phyloP scores from a whole-genome alignment of 2,113 vertebrate species.

The Salvator merianae region DNA sequence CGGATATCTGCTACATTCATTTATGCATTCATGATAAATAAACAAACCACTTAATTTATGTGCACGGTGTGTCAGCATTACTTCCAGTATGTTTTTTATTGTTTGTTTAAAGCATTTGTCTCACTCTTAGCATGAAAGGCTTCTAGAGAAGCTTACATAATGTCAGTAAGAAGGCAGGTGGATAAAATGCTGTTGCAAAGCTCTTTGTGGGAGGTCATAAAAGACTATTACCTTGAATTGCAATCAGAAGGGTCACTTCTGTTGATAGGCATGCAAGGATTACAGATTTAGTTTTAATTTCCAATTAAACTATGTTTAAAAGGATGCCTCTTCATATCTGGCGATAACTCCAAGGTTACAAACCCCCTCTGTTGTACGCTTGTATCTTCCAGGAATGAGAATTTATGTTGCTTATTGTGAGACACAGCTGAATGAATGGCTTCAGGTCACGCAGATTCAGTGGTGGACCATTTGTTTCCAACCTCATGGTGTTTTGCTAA shows the following conservation, averaged over 20 bases:
- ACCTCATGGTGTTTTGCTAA: accelerated
- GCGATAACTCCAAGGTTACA: conserved; percentile 3
- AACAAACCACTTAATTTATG: conserved; percentile 47
- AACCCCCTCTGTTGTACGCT: conserved; percentile 5
- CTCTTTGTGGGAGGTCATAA: conserved; percentile 21
- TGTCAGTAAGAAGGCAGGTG: not conserved
- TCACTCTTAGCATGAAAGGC: too few relatives aligned
- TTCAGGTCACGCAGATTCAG: conserved; percentile 5
- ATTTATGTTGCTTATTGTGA: not conserved
- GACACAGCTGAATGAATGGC: not conserved
- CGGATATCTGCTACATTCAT: conserved; percentile 28
- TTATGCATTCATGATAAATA: conserved; percentile 37
- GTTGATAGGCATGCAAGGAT: conserved; percentile 35
- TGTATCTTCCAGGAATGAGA: not conserved
- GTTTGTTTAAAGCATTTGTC: too few relatives aligned
- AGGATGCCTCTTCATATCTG: conserved; percentile 25
- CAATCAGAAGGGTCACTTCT: conserved; percentile 36
- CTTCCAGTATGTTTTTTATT: conserved; percentile 42
- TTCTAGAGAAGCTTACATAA: too few relatives aligned
- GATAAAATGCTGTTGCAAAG: conserved; percentile 13
- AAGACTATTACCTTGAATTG: conserved; percentile 36
- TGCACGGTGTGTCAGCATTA: conserved; percentile 36
- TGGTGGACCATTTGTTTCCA: not conserved
- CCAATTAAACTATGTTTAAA: conserved; percentile 27
- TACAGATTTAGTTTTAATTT: conserved; percentile 55